A percentile compares a stretch with the other conserved stretches of the same genome.
These are phyloP conservation scores for Dallia pectoralis DNA, from an alignment of 2,797 vertebrate species.

Conservation along the genomic window DNA sequence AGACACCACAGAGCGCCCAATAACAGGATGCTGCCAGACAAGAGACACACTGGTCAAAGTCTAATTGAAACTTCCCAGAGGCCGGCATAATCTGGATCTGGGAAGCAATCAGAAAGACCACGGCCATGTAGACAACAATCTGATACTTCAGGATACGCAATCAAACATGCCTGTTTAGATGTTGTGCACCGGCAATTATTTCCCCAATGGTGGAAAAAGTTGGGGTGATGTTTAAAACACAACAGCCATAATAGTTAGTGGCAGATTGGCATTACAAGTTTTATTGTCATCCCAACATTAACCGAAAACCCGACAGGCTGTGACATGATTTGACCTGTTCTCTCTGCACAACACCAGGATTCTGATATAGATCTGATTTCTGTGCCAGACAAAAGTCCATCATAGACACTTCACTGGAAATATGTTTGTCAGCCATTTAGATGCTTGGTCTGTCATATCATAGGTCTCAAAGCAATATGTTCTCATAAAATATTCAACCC, in stretches of 20 bases:
- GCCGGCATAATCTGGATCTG: conserved; percentile 12
- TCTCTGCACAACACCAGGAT: conserved; percentile 13
- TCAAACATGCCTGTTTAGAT: neutral
- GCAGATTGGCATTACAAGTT: conserved; percentile 2
- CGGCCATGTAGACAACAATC: neutral
- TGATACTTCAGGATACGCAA: neutral
- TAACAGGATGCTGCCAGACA: conserved; percentile 66
- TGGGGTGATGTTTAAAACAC: neutral
- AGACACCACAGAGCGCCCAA: conserved; percentile 58
- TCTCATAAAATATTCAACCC: neutral
- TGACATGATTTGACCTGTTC: conserved; percentile 34
- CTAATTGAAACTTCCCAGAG: conserved; percentile 40
- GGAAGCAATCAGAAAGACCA: conserved; percentile 21
- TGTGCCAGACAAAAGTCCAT: conserved; percentile 2
- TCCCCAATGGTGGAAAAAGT: neutral
- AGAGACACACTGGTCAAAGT: conserved; percentile 56
- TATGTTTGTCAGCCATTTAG: neutral
- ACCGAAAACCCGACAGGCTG: conserved; percentile 40
- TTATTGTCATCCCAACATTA: conserved; percentile 48
- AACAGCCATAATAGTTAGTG: neutral
- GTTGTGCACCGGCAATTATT: too few species aligned
- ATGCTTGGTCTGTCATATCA: neutral
- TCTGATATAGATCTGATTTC: neutral
- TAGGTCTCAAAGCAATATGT: neutral
- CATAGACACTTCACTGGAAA: neutral